Base-by-base conservation (phyloP, 2,797 vertebrate species). In the Ctenochaetus hawaiiensis region DNA sequence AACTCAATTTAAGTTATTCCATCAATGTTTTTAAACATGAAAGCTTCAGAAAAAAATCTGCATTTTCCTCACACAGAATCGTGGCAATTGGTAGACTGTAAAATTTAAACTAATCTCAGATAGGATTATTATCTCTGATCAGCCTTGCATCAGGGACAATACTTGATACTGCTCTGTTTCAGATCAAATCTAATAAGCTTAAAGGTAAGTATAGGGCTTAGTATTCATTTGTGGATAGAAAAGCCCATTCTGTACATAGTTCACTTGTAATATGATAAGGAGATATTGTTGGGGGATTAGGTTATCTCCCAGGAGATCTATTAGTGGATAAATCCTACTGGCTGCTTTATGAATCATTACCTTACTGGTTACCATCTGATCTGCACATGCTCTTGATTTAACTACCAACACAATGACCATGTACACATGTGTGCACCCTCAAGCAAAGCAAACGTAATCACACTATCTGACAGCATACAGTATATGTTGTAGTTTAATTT, bases 261-360 rank as follows among this genome's bases (percentile, higher is more conserved):
- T 95, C 90, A 92, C 91, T 91, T 93, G 94, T 93, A 92, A 93
- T 92, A 92, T 92, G 92, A 94, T 92, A 92, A 94, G 87, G 75
- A 92, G 89, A 94, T 94, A 94, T 93, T 93, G 93, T 94, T 93
- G 89, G 85, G 84, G 93, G 94, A 95, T 95, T 93, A 95, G 83
- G 89, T 87, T 93, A 93, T 94, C 93, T 93, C 88, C 76, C 88
- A 56, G 43, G 90, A 91, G 91, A 95, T 94, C 91, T 93, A 92
- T 93, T 91, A 93, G 87, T 80, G 88, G 88, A 87, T 93, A 91
- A 93, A 39, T 90, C 88, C 77, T 80, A 72, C 86, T 87, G 85
- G 80, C 84, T 90, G 86, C 89, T 87, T 90, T 88, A 82, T 90
- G 87, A 93, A 92, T 91, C 91, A 93, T 92, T 91, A 92, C 86